Base-by-base conservation (phyloP, 2,113 vertebrate species). In the Rhinoderma darwinii region DNA sequence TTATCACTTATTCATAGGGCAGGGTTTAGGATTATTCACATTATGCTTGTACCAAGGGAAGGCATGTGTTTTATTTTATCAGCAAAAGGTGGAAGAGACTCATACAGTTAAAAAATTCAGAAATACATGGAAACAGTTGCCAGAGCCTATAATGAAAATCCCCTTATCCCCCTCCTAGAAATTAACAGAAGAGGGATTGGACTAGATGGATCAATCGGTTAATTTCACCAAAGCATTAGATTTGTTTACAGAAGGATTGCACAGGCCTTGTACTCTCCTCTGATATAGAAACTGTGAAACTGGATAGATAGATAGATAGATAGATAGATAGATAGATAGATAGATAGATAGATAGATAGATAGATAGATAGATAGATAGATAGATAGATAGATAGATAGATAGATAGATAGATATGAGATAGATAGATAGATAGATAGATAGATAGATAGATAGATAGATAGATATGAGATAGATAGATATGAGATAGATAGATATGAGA, bases 1-100 rank as follows among this genome's bases (percentile, higher is more conserved):
- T 70, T 39, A 70, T 70, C 35, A 70, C 66, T 70, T 70, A 70
- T 70, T 70, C 32, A 37, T 70, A 70, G 66, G 72, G 20, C 72
- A 15, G 22, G 72, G 27, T 74, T 43, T 74, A 74, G 72, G 43
- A 72, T 39, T 72, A 72, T 72, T 72, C 35, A 72, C 68, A 72
- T 6, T 39, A 72, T 39, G 32, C 35, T 39, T 72, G 68, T 72
- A 41, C 68, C 68, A 72, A 41, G 35, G 35, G 68, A 72, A 72
- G 37, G 68, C 37, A 41, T 72, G 18, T 72, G 35, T 25, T 72
- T 72, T 37, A 7, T 41, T 72, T 41, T 3, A 72, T 22, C 35
- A 72, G 68, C 37, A 41, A 41, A 47, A 75, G 41, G 20, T 75
- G 41, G 39, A 27, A 11, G 41, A 8, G 22, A 27, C 41, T 44